Base-by-base conservation (phyloP, 2,888 invertebrate genomes). In the Monopis laevigella region DNA sequence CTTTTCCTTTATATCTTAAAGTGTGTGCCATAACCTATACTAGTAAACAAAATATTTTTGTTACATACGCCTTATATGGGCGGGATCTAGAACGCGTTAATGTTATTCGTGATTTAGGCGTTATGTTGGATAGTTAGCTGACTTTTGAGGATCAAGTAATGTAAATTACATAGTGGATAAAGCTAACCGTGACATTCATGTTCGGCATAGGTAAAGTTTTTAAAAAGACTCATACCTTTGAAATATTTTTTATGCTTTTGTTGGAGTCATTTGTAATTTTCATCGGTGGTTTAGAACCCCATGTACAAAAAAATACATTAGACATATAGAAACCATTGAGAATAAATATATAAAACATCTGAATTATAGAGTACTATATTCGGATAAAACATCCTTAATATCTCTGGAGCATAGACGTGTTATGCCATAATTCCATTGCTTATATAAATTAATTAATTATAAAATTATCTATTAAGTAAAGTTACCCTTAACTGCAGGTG, bases 341-440 rank as follows among this genome's bases (percentile, higher is more conserved):
- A 21, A 21, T 8, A 21, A 8, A 21, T 21, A 7, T 8, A 21
- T 21, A 5, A 29, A 29, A 29, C 10, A 29, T 11, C 12, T 8
- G 6, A 29, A 29, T 7, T 29, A 29, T 29, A 29, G 10, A 12
- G 12, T 6, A 29, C 10, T 29, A 5, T 29, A 5, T 12, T 11
- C 5, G 5, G 5, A 12, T 11, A 29, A 11, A 29, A 5, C 10
- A 6, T 28, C 17, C 27, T 42, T 38, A 11, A 12, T 12, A 13
- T 39, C 19, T 30, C 21, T 13, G 35, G 39, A 21, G 28, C 13
- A 21, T 32, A 34, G 10, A 14, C 11, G n/a, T n/a, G n/a, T n/a
- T n/a, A n/a, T n/a, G n/a, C n/a, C n/a, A n/a, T n/a, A n/a, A n/a
- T n/a, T n/a, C n/a, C n/a, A n/a, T n/a, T n/a, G n/a, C n/a, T n/a